These are phyloP conservation scores for Brachirus orientalis DNA, from an alignment of 2,113 vertebrate species.

Conservation along the genomic window DNA sequence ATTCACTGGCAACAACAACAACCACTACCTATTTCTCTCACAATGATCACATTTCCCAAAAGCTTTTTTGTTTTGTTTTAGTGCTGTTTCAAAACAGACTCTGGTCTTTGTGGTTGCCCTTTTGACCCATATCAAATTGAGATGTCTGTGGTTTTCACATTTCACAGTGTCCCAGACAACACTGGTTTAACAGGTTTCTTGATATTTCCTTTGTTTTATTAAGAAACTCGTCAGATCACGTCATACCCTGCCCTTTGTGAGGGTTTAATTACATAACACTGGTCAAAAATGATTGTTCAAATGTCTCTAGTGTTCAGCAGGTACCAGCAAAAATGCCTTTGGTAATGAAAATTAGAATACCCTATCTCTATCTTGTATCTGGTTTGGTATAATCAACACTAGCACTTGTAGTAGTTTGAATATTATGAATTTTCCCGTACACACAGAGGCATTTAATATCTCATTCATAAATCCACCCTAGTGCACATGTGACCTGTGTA, in stretches of 20 bases:
- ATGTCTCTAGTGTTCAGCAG: neutral
- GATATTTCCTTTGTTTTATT: neutral
- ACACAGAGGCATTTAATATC: constrained; percentile 8
- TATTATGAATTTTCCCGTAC: no score
- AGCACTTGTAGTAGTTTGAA: no score
- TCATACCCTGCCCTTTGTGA: neutral
- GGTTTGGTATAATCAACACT: no score
- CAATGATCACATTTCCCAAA: no score
- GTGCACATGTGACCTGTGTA: neutral
- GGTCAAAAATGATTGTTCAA: neutral
- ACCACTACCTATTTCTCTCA: neutral
- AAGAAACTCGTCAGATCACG: neutral
- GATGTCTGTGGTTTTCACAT: neutral
- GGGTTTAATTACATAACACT: neutral
- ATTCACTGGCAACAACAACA: neutral
- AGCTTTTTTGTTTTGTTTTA: neutral
- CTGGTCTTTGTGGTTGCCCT: neutral
- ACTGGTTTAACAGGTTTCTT: constrained; percentile 15
- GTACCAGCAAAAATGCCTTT: no score
- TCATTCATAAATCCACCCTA: constrained; percentile 23
- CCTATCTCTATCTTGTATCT: no score
- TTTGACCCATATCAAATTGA: neutral
- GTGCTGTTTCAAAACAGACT: neutral
- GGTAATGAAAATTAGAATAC: no score
- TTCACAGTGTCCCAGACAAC: neutral